phyloP scores from a whole-genome alignment of 1,140 invertebrate genomes.

The Scaptomyza pallida region DNA sequence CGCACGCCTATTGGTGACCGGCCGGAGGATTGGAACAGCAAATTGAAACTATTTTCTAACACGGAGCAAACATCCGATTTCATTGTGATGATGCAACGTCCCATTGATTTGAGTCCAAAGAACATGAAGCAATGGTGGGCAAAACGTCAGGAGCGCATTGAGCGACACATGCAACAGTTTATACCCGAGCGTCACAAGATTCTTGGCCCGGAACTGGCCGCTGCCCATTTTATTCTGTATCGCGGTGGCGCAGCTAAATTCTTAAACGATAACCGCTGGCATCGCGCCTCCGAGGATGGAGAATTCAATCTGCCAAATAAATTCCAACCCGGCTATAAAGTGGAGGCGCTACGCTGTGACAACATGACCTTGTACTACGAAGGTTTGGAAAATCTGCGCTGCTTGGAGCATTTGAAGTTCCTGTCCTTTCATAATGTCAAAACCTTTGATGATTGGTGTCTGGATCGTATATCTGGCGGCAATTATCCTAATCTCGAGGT shows the following conservation, averaged over 20 bases:
- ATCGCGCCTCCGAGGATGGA: constrained; percentile 84
- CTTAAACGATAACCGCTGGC: constrained; percentile 86
- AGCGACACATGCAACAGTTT: constrained; percentile 84
- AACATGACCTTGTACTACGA: constrained; percentile 88
- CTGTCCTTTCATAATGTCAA: constrained; percentile 87
- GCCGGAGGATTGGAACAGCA: constrained; percentile 83
- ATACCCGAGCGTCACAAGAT: constrained; percentile 84
- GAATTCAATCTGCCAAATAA: constrained; percentile 85
- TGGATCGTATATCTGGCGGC: constrained; percentile 87
- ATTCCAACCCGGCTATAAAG: constrained; percentile 85
- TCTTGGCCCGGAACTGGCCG: constrained; percentile 89
- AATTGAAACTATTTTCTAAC: constrained; percentile 84
- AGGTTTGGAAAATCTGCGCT: constrained; percentile 88
- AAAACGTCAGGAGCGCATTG: constrained; percentile 69
- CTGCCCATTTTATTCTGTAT: constrained; percentile 89
- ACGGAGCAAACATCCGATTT: constrained; percentile 81
- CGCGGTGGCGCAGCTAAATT: constrained; percentile 88
- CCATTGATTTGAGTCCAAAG: constrained; percentile 84
- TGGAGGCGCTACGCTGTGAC: constrained; percentile 89
- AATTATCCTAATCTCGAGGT: constrained; percentile 87
- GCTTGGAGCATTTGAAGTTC: constrained; percentile 87
- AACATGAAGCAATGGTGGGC: constrained; percentile 84
- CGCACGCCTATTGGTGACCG: constrained; percentile 83
- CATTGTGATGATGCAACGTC: constrained; percentile 84
- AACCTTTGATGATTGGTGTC: constrained; percentile 90